Base-by-base conservation (phyloP, 1,140 invertebrate genomes). In the Holotrichia oblita region DNA sequence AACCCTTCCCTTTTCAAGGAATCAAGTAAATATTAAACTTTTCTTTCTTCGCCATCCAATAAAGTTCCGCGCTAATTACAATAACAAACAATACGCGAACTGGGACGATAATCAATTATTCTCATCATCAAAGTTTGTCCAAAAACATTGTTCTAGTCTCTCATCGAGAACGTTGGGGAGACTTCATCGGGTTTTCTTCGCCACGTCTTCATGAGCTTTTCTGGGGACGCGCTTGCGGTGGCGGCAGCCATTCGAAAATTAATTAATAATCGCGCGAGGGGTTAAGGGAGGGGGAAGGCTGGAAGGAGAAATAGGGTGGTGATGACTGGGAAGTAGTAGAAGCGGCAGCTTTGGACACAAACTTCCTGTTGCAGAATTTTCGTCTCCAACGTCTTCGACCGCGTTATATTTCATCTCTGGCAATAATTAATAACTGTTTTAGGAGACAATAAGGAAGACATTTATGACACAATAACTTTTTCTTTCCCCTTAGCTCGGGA, bases 391-490 rank as follows among this genome's bases (percentile, higher is more conserved):
- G 48, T 3, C 12, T 55, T 55, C 48, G 48, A 6, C 48, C 14
- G 14, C 48, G 48, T 2, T 55, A 55, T 55, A 55, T 55, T 55
- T 55, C 48, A 55, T 55, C 48, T 14, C 17, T 17, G 48, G n/a
- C 48, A 55, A 55, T 55, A 55, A 55, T 55, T 55, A 55, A 55
- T 55, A 55, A 55, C 48, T 55, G 48, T 17, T 55, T 55, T 55
- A 55, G 48, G 48, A 55, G 48, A 55, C 48, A 55, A 55, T 55
- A 55, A 55, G 48, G 48, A 55, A 55, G 48, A 55, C 48, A 55
- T 55, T 55, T 55, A 55, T 55, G 48, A 55, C 48, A 55, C 48
- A 55, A 55, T 55, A 55, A 55, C 48, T 55, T 55, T 55, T 55
- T 55, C 48, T 55, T 55, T 17, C 14, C 6, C 48, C 17, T 17